Percentiles rank a stretch among this genome's conserved stretches.
Evolutionary conservation across 2,797 vertebrate species (phyloP).

Genomic region (Anas acuta): DNA sequence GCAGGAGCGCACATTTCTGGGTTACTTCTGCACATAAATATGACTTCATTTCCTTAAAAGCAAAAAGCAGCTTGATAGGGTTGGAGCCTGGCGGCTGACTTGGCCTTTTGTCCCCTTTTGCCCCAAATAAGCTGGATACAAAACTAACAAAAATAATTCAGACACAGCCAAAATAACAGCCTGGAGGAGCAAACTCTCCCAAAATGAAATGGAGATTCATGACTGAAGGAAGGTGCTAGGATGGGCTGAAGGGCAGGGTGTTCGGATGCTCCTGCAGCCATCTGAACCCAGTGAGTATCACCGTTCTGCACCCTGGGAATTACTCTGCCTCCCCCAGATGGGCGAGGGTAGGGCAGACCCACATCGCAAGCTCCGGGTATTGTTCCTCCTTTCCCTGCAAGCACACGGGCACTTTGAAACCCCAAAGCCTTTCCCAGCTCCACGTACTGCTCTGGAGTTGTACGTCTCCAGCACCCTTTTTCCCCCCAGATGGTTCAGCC

Average conservation of each 20-base stretch:
- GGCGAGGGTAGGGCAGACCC: background rate
- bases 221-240: background rate
- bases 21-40: constrained; percentile 30
- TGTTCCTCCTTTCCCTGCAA: background rate
- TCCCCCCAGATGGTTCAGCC: background rate
- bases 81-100: background rate
- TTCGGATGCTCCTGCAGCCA: background rate
- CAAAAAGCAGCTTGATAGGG: background rate
- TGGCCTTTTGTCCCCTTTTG: background rate
- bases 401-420: background rate
- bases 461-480: background rate
- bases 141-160: background rate
- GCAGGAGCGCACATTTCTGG: constrained; percentile 12
- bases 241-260: background rate
- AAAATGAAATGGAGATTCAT: background rate
- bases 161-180: background rate
- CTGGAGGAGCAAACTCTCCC: background rate
- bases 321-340: background rate
- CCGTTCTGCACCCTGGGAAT: background rate
- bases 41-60: constrained; percentile 49
- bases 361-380: rapidly evolving
- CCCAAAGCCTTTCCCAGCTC: background rate
- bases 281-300: background rate
- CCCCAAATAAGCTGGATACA: rapidly evolving
- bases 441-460: background rate